Percentiles rank a stretch among this genome's conserved stretches.
Evolutionary conservation across 2,888 invertebrate species (phyloP).

Genomic region (Cheilosia pagana): DNA sequence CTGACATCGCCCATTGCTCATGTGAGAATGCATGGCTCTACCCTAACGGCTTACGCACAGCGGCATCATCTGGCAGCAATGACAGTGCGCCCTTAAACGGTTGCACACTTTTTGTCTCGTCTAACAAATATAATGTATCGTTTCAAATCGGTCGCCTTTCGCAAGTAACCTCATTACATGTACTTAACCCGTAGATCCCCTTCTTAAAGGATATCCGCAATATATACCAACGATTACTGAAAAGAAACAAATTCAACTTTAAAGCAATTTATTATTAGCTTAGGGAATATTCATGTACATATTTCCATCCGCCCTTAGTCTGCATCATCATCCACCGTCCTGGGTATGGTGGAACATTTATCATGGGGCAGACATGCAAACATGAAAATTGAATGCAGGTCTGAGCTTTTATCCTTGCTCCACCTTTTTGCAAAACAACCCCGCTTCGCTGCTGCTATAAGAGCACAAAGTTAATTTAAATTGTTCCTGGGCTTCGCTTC

Average conservation of each 20-base stretch:
- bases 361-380: constrained; percentile 59
- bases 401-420: constrained; percentile 49
- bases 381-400: constrained; percentile 64
- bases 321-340: constrained; percentile 33
- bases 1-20: constrained; percentile 17
- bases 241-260: constrained; percentile 23
- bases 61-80: constrained; percentile 4
- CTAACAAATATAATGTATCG: constrained; percentile 11
- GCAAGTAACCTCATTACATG: constrained; percentile 55
- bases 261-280: constrained; percentile 61
- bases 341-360: constrained; percentile 37
- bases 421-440: constrained; percentile 26
- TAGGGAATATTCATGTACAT: constrained; percentile 59
- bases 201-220: constrained; percentile 45
- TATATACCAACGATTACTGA: constrained; percentile 35
- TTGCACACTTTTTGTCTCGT: constrained; percentile 4
- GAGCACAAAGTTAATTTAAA: constrained; percentile 51
- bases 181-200: constrained; percentile 44
- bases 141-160: constrained; percentile 22
- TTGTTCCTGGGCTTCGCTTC: constrained; percentile 32
- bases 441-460: background rate
- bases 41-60: constrained; percentile 12
- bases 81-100: constrained; percentile 11
- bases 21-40: constrained; percentile 6
- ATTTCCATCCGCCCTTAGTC: constrained; percentile 31